These are phyloP conservation scores for Diplodus puntazzo DNA, from an alignment of 2,797 vertebrate genomes.

Conservation along the genomic window DNA sequence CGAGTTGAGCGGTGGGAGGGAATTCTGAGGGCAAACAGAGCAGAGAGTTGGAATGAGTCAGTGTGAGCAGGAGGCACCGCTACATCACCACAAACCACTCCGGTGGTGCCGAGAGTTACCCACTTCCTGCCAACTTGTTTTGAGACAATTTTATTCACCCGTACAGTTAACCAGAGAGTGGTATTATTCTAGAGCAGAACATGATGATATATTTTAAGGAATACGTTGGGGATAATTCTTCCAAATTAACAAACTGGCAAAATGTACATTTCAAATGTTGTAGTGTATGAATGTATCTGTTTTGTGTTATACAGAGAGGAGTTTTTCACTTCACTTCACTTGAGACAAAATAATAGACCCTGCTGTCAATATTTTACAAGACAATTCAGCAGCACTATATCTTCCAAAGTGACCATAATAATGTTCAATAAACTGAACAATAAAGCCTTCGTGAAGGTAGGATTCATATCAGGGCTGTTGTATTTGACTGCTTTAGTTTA, in stretches of 20 bases:
- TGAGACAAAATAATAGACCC: neutral
- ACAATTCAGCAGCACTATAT: no score
- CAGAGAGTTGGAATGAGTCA: neutral
- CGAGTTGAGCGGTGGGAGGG: neutral
- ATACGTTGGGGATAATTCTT: neutral
- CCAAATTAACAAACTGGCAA: no score
- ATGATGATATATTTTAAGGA: neutral
- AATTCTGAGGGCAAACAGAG: neutral
- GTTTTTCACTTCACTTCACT: neutral
- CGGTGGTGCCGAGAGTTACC: slow-evolving; percentile 1
- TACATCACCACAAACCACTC: slow-evolving; percentile 13
- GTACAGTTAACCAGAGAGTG: neutral
- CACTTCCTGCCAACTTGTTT: slow-evolving; percentile 8
- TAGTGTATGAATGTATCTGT: neutral
- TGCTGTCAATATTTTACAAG: no score
- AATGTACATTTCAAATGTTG: no score
- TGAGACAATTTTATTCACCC: neutral
- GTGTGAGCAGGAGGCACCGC: neutral
- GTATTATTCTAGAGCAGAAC: neutral
- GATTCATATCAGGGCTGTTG: neutral
- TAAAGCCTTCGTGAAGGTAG: no score
- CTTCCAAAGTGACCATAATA: no score
- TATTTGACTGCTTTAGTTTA: neutral
- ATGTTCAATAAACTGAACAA: no score
- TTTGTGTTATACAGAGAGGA: neutral